Evolutionary conservation across 2,797 vertebrate genomes (phyloP).

Genomic region (Rhabdophis nuchalis): DNA sequence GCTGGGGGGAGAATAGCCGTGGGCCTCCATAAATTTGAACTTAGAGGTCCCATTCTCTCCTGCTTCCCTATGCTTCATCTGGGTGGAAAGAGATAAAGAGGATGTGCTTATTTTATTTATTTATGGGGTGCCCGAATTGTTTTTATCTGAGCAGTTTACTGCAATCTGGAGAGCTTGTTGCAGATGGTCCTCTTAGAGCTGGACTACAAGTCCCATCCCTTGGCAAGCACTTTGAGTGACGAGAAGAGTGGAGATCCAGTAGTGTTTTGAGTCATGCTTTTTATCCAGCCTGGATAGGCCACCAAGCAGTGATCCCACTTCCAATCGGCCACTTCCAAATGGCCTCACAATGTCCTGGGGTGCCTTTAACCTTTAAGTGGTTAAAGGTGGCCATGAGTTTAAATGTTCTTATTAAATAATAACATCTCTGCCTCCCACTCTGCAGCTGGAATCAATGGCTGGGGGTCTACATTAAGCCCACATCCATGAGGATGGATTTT

Average conservation of each 20-base stretch:
- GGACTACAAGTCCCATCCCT: neutral
- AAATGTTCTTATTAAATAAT: too few relatives aligned
- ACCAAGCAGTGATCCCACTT: neutral
- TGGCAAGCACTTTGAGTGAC: neutral
- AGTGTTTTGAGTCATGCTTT: neutral
- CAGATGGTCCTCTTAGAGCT: neutral
- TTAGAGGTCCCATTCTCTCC: rapidly evolving
- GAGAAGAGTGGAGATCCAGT: neutral
- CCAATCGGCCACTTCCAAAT: neutral
- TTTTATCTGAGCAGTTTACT: neutral
- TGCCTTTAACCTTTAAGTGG: neutral
- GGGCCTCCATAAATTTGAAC: neutral
- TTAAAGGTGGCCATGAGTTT: neutral
- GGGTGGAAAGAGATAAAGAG: neutral
- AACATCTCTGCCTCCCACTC: neutral
- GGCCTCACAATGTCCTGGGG: neutral
- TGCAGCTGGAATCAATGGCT: neutral
- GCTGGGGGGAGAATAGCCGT: neutral
- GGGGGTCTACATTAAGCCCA: neutral
- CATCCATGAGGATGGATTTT: neutral
- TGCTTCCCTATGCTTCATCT: neutral
- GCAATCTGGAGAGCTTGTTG: neutral
- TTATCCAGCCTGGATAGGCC: neutral
- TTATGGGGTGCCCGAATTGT: too few relatives aligned
- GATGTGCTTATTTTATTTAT: neutral